Base-by-base conservation (phyloP, 2,113 vertebrate genomes). In the Tyto alba region DNA sequence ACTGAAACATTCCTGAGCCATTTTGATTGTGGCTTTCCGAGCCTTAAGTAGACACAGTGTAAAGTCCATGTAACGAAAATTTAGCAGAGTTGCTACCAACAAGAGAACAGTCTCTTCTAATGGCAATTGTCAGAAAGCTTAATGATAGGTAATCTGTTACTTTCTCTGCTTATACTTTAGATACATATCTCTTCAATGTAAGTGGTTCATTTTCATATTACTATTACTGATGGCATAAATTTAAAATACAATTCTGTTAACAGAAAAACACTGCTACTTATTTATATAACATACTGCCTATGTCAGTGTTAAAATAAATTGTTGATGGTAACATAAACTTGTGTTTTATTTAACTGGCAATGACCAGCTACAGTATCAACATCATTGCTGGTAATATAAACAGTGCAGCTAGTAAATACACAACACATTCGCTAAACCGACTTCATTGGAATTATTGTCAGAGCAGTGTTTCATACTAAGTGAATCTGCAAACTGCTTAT, bases 311-410 rank as follows among this genome's bases (percentile, higher is more conserved):
- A 69, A 96, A 79, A 89, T 88, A 95, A 92, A 90, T 67, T 76
- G 72, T 71, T 80, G 60, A 62, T 87, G 56, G 89, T 88, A 93
- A 84, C 36, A 80, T 60, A 85, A 94, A 89, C 63, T 75, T 83
- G 59, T 66, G 86, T 91, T 96, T 97, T 94, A 56, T 69, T 94
- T 94, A 92, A 67, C 90, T 93, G 92, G 75, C 50, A 59, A 83
- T 88, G 95, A 94, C 83, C 79, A 79, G 71, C 79, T 67, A 22
- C 32, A 67, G n/a, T 89, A 89, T 90, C 92, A 96, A 78, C 80
- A 94, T 62, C 36, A 16, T 69, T 68, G 85, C 84, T 60, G 84
- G 80, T 32, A 59, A 77, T 82, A 80, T 87, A 94, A 96, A 97
- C 84, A 85, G 75, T 73, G 59, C 48, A 77, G 92, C 68, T 63